Base-by-base conservation (phyloP, 2,113 vertebrate species). In the Nestor notabilis region DNA sequence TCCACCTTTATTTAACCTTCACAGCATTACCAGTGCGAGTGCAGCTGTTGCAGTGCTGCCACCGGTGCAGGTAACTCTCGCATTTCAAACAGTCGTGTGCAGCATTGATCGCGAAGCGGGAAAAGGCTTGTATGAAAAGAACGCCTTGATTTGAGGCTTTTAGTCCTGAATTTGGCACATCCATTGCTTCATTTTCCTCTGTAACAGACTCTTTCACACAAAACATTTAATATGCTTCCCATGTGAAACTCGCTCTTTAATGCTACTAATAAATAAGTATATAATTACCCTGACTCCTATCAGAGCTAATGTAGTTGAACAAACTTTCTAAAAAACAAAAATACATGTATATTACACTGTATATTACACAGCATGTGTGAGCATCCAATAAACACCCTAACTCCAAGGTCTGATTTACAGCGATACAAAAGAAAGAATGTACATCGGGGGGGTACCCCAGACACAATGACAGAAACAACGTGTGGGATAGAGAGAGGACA, bases 401-500 rank as follows among this genome's bases (percentile, higher is more conserved):
- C n/a, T 39, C 55, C 19, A 24, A 9, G 8, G 13, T 60, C 35
- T 17, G 64, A 76, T 43, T 76, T 47, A 81, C 27, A 29, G 43
- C 2, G 0, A 21, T 4, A n/a, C 63, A 75, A 72, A 84, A 94
- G 55, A 33, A 60, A 83, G 27, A 55, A 27, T 12, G 1, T 17
- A 64, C 44, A 44, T n/a, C 11, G 5, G 25, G 4, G 19, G 44
- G 18, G 49, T 46, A 61, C 33, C 33, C 28, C 31, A 41, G 75
- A 70, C 83, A 81, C 2, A 0, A 49, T 0, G 0, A 33, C 0
- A 3, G 52, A 24, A 49, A 29, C 61, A 35, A 29, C 3, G 4
- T 56, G 65, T 1, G 20, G 50, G 17, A 53, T 44, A 47, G n/a
- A 7, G 19, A 61, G 49, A 29, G 20, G n/a, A 68, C 33, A 21